Evolutionary conservation across 2,113 vertebrate species (phyloP).

Genomic region (Proteles cristata): DNA sequence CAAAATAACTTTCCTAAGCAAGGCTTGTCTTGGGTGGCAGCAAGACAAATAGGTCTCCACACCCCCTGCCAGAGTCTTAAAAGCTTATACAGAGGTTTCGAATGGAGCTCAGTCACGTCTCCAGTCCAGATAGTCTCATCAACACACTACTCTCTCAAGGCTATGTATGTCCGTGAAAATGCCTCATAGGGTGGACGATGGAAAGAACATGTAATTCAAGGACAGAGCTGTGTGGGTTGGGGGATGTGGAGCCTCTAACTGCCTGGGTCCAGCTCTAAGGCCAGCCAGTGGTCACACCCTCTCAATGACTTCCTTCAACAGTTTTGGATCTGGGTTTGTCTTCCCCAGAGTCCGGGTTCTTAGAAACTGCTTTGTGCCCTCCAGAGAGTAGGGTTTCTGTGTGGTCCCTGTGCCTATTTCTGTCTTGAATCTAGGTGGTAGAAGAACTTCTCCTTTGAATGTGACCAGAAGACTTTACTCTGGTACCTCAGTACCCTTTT

Average conservation of each 20-base stretch:
- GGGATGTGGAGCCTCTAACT: neutral
- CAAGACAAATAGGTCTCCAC: neutral
- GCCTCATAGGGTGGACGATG: neutral
- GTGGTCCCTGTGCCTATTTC: neutral
- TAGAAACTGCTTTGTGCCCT: neutral
- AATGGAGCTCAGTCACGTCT: neutral
- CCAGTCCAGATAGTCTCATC: neutral
- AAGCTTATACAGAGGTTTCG: neutral
- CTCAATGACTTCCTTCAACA: neutral
- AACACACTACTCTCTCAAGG: neutral
- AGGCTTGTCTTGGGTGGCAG: neutral
- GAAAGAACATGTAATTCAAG: neutral
- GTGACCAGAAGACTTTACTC: neutral
- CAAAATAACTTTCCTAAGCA: neutral
- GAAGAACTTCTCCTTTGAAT: neutral
- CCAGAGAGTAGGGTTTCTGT: neutral
- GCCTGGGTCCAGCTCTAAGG: neutral
- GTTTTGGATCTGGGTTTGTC: neutral
- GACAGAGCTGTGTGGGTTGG: neutral
- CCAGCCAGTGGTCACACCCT: neutral
- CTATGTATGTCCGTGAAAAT: neutral
- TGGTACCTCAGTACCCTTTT: neutral
- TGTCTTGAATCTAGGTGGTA: neutral
- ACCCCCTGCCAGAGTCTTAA: neutral
- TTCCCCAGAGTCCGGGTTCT: neutral